Conservation (phyloP, 1,140 invertebrate species). For the Macrobrachium rosenbergii region DNA sequence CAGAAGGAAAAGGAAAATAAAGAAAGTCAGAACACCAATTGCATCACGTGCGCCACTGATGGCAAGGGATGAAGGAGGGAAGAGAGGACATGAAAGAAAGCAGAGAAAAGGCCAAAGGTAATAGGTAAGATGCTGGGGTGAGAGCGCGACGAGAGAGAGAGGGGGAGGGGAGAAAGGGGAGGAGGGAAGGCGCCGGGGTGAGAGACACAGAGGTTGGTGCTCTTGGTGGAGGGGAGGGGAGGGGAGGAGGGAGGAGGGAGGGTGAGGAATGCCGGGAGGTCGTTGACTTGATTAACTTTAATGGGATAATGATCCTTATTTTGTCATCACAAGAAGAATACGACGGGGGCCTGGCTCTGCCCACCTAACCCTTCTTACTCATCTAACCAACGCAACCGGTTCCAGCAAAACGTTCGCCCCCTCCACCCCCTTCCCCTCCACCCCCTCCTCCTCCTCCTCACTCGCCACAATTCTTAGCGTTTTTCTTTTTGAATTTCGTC, state of each 20-base stretch:
- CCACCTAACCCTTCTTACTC: conserved; percentile 25
- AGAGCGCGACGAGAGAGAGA: conserved; percentile 23
- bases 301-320: conserved; percentile 64
- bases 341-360: not conserved
- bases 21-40: no score
- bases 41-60: no score
- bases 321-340: conserved; percentile 57
- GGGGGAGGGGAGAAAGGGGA: not conserved
- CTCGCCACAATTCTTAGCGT: not conserved
- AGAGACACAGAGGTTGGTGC: not conserved
- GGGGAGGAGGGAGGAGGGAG: conserved; percentile 6
- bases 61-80: not conserved
- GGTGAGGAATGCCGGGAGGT: conserved; percentile 55
- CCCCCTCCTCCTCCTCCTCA: not conserved
- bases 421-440: not conserved
- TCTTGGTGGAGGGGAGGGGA: conserved; percentile 11
- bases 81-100: not conserved
- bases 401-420: not conserved
- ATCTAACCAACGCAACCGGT: not conserved
- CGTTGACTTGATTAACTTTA: conserved; percentile 62
- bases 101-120: not conserved
- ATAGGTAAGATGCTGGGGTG: not conserved
- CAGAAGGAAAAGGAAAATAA: no score
- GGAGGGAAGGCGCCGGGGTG: not conserved
- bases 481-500: not conserved